Base-by-base conservation (phyloP, 2,113 vertebrate species). In the Mirza zaza region DNA sequence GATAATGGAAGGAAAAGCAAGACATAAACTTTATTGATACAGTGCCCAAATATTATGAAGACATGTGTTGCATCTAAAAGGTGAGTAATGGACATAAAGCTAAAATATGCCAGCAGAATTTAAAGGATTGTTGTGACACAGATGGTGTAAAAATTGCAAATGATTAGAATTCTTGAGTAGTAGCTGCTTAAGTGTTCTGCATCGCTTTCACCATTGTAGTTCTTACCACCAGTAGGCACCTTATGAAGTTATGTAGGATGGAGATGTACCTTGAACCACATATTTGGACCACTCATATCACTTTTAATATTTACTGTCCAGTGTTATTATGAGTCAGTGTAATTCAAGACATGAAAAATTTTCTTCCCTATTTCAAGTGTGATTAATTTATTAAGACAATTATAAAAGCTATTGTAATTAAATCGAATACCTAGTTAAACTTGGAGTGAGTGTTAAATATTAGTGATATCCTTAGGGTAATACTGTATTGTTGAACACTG, bases 391-490 rank as follows among this genome's bases (percentile, higher is more conserved):
- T 94, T 82, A 90, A 97, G 92, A 96, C 90, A 97, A 97, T 97
- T 97, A 96, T 97, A 73, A 97, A 91, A 87, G 83, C 73, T 79
- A 88, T 71, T 94, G 48, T 98, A 96, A 97, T 98, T 98, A 97
- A 96, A 86, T 87, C 82, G 92, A 87, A 70, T 86, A 97, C 80
- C 83, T 96, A 94, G 71, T 97, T 97, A 97, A 97, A 84, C 48
- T 96, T 61, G 29, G 39, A 87, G 2, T 87, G 90, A 94, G n/a
- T 87, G 55, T 97, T 97, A 96, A 96, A 77, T 94, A 96, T 90
- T 91, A 90, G 71, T 2, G 15, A 61, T 90, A 65, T 87, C 95
- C 92, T 97, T 91, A 61, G 95, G 59, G 92, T 91, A 87, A 90
- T 87, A 67, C 25, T 23, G 25, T 87, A 83, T 96, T 90, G 50